Evolutionary conservation across 2,113 vertebrate species (phyloP).

Genomic region (Tiliqua scincoides): DNA sequence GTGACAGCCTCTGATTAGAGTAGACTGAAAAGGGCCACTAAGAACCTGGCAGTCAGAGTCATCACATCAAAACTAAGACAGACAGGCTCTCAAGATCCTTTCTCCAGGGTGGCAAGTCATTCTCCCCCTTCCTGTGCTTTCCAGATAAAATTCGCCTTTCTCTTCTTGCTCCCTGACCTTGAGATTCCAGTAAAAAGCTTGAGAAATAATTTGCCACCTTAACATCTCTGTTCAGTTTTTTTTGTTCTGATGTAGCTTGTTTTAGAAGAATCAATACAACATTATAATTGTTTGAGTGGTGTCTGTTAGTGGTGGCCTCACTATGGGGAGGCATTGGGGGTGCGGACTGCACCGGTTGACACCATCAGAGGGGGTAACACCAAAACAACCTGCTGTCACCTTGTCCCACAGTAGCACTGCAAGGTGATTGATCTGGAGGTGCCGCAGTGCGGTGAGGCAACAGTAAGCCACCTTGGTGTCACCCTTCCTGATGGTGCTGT

Average conservation of each 20-base stretch:
- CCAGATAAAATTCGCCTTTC: constrained; percentile 60
- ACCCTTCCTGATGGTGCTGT: too few species aligned
- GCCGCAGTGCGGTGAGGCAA: too few species aligned
- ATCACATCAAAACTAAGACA: constrained; percentile 58
- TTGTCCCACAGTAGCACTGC: too few species aligned
- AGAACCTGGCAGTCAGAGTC: constrained; percentile 62
- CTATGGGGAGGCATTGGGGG: too few species aligned
- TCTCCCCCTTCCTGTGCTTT: constrained; percentile 33
- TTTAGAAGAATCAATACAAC: constrained; percentile 30
- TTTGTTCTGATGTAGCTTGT: constrained; percentile 32
- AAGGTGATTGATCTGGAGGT: too few species aligned
- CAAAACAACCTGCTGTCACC: too few species aligned
- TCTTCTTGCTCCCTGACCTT: constrained; percentile 42
- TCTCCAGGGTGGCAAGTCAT: constrained; percentile 44
- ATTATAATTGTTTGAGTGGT: constrained; percentile 41
- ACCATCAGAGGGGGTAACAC: too few species aligned
- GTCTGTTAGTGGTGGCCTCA: too few species aligned
- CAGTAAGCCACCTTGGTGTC: too few species aligned
- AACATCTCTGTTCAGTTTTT: constrained; percentile 15
- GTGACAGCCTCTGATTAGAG: constrained; percentile 69
- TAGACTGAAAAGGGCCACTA: constrained; percentile 75
- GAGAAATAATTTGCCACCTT: constrained; percentile 10
- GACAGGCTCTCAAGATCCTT: constrained; percentile 41
- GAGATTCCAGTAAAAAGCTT: constrained; percentile 51
- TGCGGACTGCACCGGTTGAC: too few species aligned